Evolutionary conservation across 2,113 vertebrate species (phyloP).

Genomic region (Cyanoramphus novaezelandiae): DNA sequence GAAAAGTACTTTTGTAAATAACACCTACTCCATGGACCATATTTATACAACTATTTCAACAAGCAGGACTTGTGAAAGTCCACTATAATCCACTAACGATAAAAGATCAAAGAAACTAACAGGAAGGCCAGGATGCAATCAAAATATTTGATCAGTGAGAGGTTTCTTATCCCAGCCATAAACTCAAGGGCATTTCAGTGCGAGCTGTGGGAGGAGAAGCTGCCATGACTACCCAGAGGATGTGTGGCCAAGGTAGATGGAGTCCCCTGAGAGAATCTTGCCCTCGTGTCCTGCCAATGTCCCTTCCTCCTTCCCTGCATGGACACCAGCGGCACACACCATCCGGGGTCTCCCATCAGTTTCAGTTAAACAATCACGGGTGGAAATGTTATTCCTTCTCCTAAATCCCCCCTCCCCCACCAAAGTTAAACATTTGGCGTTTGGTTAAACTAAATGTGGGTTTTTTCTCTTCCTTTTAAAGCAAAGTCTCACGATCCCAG

Average conservation of each 20-base stretch:
- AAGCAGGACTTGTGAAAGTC: background rate
- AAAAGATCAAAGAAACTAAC: conserved; percentile 46
- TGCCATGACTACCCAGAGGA: background rate
- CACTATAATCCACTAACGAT: background rate
- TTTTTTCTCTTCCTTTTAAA: background rate
- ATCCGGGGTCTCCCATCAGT: rapidly evolving
- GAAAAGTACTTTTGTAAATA: conserved; percentile 6
- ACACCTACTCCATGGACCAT: background rate
- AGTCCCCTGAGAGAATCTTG: background rate
- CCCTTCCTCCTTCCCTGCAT: too few relatives aligned
- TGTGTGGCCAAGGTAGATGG: background rate
- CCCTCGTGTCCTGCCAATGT: rapidly evolving
- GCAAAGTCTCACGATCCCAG: background rate
- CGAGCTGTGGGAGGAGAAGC: background rate
- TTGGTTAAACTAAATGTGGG: background rate
- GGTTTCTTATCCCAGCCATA: background rate
- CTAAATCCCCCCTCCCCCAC: background rate
- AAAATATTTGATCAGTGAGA: conserved; percentile 28
- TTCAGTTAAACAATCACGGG: background rate
- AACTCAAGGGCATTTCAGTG: background rate
- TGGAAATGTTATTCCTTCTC: background rate
- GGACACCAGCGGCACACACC: rapidly evolving
- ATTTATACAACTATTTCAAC: conserved; percentile 34
- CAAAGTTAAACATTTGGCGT: conserved; percentile 39
- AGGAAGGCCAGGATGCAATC: conserved; percentile 24